Conservation (phyloP, 2,888 invertebrate species). For the Ptychoptera albimana region DNA sequence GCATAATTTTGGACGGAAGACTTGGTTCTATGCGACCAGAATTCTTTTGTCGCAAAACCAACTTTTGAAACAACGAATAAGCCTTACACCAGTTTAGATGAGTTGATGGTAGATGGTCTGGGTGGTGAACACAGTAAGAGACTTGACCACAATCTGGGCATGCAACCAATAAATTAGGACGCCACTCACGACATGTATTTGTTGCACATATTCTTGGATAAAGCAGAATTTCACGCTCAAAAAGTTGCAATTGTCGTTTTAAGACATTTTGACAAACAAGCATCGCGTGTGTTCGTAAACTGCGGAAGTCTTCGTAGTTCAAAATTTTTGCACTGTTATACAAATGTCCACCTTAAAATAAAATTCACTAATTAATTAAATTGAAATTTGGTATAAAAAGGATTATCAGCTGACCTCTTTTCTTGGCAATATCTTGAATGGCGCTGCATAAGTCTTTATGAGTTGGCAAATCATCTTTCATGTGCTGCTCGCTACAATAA, state of each 20-base stretch:
- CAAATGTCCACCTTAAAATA: constrained; percentile 34
- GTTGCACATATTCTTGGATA: constrained; percentile 47
- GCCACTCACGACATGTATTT: constrained; percentile 38
- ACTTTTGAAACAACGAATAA: constrained; percentile 41
- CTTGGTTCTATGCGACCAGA: constrained; percentile 40
- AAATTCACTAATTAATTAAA: not conserved
- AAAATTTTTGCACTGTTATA: constrained; percentile 34
- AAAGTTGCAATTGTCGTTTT: constrained; percentile 40
- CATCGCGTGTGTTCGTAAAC: constrained; percentile 44
- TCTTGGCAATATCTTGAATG: constrained; percentile 38
- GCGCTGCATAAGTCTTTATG: constrained; percentile 46
- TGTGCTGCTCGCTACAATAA: constrained; percentile 46
- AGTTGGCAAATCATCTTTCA: constrained; percentile 36
- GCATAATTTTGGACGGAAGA: constrained; percentile 36
- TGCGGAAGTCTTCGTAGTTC: constrained; percentile 42
- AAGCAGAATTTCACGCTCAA: constrained; percentile 51
- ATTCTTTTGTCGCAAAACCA: constrained; percentile 41
- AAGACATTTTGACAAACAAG: constrained; percentile 40
- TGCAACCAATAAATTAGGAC: constrained; percentile 31
- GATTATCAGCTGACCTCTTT: constrained; percentile 31
- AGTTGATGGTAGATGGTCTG: constrained; percentile 33
- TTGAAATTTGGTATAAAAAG: not conserved
- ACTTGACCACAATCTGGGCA: constrained; percentile 45
- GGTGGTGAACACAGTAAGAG: constrained; percentile 36
- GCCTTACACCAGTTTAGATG: constrained; percentile 48